Base-by-base conservation (phyloP, 2,797 vertebrate genomes). In the Nothura maculosa region DNA sequence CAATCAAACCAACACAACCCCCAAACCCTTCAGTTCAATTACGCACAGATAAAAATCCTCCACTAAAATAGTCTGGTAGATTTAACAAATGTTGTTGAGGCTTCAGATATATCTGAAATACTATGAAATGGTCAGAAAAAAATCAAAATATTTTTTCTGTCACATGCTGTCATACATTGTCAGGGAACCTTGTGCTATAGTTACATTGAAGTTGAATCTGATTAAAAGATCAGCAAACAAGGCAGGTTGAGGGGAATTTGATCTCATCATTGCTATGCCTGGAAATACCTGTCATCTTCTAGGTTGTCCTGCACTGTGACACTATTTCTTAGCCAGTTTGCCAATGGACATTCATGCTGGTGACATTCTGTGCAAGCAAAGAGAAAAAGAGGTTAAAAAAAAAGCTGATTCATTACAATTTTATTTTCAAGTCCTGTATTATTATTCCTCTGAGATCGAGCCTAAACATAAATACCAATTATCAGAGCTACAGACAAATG, bases 181-280 rank as follows among this genome's bases (percentile, higher is more conserved):
- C 98, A 97, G 88, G 70, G 90, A 96, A 93, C 91, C 95, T 91
- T 70, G 92, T 86, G 96, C 90, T 91, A 32, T 63, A 95, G 95
- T 97, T 95, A 87, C 93, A 94, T 92, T 97, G 94, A 91, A 97
- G 96, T 89, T 97, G 97, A 97, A 98, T 97, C 96, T 81, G 96
- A 97, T 98, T 93, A 97, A 97, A 98, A 97, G 97, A 97, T 97
- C 97, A 97, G 96, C 96, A 97, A 98, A 97, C 96, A 97, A 98
- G 97, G 97, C 97, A 97, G 97, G 97, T 97, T 98, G 97, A 90
- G 96, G 96, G 95, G 96, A 94, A 92, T 96, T 96, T 97, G 97
- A 97, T 97, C 98, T 94, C 97, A 93, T 97, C 96, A 94, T 96
- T 89, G 92, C 97, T 96, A 93, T 95, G 97, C 95, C 97, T 97